Evolutionary conservation across 1,140 invertebrate genomes (phyloP).

Genomic region (Drosophila rufa): DNA sequence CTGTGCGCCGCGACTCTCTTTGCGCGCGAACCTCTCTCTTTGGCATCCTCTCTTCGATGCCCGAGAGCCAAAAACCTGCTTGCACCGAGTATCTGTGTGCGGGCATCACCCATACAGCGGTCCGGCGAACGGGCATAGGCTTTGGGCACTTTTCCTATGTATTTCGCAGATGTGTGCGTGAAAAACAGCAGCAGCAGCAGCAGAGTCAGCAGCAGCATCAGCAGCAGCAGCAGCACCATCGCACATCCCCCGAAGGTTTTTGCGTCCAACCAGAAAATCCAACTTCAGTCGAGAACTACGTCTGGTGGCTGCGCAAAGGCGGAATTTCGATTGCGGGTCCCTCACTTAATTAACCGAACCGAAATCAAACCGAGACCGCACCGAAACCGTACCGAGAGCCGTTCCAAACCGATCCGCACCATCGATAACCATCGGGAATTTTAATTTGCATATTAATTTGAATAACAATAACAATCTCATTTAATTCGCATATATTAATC

Average conservation of each 20-base stretch:
- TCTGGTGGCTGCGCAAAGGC: slow-evolving; percentile 84
- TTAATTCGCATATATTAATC: slow-evolving; percentile 15
- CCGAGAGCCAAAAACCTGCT: slow-evolving; percentile 51
- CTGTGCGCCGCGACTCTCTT: slow-evolving; percentile 57
- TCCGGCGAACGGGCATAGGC: slow-evolving; percentile 46
- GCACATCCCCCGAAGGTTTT: slow-evolving; percentile 84
- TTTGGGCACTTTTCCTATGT: slow-evolving; percentile 54
- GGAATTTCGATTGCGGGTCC: slow-evolving; percentile 82
- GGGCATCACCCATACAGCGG: slow-evolving; percentile 29
- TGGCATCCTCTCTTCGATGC: slow-evolving; percentile 32
- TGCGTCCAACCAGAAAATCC: slow-evolving; percentile 85
- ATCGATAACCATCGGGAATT: slow-evolving; percentile 18
- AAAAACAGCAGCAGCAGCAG: slow-evolving; percentile 39
- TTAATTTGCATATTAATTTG: slow-evolving; percentile 13
- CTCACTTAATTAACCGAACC: slow-evolving; percentile 65
- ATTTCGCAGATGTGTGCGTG: slow-evolving; percentile 34
- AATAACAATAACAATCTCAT: slow-evolving; percentile 17
- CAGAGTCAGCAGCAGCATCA: slow-evolving; percentile 36
- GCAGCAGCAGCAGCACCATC: slow-evolving; percentile 64
- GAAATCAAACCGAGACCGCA: slow-evolving; percentile 43
- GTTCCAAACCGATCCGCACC: slow-evolving; percentile 18
- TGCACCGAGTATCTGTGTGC: slow-evolving; percentile 40
- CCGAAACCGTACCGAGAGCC: slow-evolving; percentile 37
- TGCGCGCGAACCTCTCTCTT: slow-evolving; percentile 31
- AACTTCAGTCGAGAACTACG: slow-evolving; percentile 85